Evolutionary conservation across 2,113 vertebrate species (phyloP).

Genomic region (Ctenomys sociabilis): DNA sequence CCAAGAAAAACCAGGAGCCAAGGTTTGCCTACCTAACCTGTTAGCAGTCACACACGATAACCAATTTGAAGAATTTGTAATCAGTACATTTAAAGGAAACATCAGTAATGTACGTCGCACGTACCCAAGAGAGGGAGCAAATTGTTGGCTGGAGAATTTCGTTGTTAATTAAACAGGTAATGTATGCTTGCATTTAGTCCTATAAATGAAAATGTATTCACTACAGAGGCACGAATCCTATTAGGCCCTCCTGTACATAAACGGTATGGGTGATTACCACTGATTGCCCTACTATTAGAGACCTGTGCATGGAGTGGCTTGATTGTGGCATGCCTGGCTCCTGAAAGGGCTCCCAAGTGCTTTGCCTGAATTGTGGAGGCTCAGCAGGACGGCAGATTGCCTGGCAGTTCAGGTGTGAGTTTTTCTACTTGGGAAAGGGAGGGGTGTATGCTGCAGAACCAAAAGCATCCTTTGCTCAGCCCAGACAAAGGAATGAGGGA

Average conservation of each 20-base stretch:
- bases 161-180: conserved; percentile 89
- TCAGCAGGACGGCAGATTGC: conserved; percentile 61
- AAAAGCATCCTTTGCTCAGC: neutral
- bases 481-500: neutral
- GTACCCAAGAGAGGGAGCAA: conserved; percentile 84
- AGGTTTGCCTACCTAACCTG: neutral
- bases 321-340: conserved; percentile 82
- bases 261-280: conserved; percentile 84
- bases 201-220: conserved; percentile 86
- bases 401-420: conserved; percentile 9
- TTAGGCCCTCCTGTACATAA: conserved; percentile 83
- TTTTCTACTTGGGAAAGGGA: neutral
- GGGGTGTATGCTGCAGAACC: accelerated
- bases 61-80: conserved; percentile 76
- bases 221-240: conserved; percentile 82
- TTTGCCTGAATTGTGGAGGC: conserved; percentile 75
- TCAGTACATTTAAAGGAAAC: conserved; percentile 77
- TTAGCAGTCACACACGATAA: conserved; percentile 64
- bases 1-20: neutral
- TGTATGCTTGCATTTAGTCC: conserved; percentile 81
- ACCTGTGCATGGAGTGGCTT: conserved; percentile 79
- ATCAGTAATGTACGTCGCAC: conserved; percentile 72
- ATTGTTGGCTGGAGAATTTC: conserved; percentile 86
- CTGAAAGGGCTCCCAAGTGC: conserved; percentile 80
- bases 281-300: conserved; percentile 86